Conservation (phyloP, 1,140 invertebrate species). For the Drosophila sp. region DNA sequence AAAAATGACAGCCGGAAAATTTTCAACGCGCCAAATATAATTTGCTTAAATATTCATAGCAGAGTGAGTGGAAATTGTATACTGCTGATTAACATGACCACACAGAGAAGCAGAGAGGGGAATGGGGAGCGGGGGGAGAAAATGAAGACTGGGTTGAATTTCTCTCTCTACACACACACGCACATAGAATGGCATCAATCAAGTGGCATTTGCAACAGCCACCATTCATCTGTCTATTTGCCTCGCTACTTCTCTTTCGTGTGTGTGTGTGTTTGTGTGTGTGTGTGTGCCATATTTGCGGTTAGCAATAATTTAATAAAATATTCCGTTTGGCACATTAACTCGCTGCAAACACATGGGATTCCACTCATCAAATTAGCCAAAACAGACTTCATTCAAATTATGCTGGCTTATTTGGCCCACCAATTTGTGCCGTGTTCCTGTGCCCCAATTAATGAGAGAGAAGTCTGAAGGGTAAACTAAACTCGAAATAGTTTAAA, state of each 20-base stretch:
- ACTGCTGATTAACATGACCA: conserved; percentile 62
- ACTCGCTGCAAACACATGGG: conserved; percentile 30
- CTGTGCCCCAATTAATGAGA: no score
- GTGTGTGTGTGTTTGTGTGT: neutral
- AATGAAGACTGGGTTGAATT: conserved; percentile 26
- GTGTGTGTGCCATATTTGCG: conserved; percentile 27
- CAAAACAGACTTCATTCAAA: conserved; percentile 50
- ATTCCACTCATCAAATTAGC: conserved; percentile 28
- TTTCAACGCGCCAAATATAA: conserved; percentile 61
- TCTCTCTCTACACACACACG: neutral
- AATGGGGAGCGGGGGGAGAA: neutral
- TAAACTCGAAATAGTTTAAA: no score
- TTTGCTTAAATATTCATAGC: conserved; percentile 72
- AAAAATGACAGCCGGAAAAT: conserved; percentile 35
- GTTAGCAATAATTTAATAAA: conserved; percentile 71
- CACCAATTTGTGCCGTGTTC: conserved; percentile 43
- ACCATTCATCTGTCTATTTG: no score
- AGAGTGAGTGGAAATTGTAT: conserved; percentile 64
- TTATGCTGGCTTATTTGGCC: conserved; percentile 54
- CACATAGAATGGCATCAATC: conserved; percentile 59
- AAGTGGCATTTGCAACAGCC: conserved; percentile 51
- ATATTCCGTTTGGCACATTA: conserved; percentile 67
- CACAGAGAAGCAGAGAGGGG: neutral
- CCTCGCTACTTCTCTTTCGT: neutral
- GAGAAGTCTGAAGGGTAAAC: no score